Base-by-base conservation (phyloP, 35 echinoderm and acorn worm genomes). In the Hemicentrotus pulcherrimus region DNA sequence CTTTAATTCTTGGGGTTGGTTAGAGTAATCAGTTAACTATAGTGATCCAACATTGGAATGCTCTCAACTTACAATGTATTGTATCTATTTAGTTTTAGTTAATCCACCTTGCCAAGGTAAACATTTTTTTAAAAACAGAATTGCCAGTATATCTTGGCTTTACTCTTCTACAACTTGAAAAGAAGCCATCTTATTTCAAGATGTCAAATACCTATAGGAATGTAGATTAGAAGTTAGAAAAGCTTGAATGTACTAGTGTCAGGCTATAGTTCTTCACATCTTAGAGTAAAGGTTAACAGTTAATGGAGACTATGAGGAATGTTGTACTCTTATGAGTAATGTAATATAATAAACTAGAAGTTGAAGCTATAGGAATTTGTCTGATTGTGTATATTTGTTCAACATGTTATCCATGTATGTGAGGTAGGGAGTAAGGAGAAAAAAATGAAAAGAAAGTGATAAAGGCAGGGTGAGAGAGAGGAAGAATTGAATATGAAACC, bases 201-300 rank as follows among this genome's bases (percentile, higher is more conserved):
- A 28, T 28, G 22, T 28, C 65, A 28, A 0, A 78, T 78, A 78
- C 24, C 18, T 78, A 3, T 28, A 24, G 65, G 19, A n/a, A 78
- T 28, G 7, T 22, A 78, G 65, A n/a, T 28, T 78, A 28, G 12
- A 78, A 11, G 50, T 78, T 78, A 78, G 65, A 78, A 78, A 78
- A 18, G 65, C 65, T 78, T 78, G 65, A 78, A 78, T 78, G 65
- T 78, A 78, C 65, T 78, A 78, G 65, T 78, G 65, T 78, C 65
- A 78, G 24, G 65, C 65, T 78, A 28, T 78, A 78, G 65, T 78
- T 78, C 6, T 71, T 71, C 14, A 71, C 3, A 18, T 71, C 5
- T 78, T 28, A 55, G 50, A 55, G 2, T 14, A 28, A 24, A 70
- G 61, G 61, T 28, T 70, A 14, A 24, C 61, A 70, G 19, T 22